Conservation (phyloP, 2,888 invertebrate species). For the Ophraella communa region DNA sequence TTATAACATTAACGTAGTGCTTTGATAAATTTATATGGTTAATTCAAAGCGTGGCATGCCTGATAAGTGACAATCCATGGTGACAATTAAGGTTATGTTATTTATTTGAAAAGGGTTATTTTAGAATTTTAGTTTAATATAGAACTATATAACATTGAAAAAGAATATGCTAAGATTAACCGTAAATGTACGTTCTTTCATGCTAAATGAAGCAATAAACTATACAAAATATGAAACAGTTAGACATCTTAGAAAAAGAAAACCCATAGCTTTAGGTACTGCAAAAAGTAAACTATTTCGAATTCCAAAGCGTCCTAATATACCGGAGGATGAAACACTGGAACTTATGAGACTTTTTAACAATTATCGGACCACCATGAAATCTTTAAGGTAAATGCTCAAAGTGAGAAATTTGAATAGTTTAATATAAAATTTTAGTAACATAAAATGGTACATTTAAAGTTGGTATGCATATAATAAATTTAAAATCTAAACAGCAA, state of each 20-base stretch:
- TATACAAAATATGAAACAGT: slow-evolving; percentile 48
- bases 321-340: slow-evolving; percentile 68
- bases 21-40: too few species aligned
- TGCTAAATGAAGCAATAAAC: slow-evolving; percentile 3
- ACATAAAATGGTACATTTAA: too few species aligned
- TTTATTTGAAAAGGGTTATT: neutral
- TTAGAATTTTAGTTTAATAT: neutral
- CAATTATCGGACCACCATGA: slow-evolving; percentile 68
- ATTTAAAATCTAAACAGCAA: neutral
- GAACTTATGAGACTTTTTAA: slow-evolving; percentile 74
- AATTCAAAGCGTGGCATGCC: too few species aligned
- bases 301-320: slow-evolving; percentile 67
- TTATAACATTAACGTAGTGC: too few species aligned
- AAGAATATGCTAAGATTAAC: slow-evolving; percentile 10
- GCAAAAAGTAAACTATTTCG: slow-evolving; percentile 82
- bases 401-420: neutral
- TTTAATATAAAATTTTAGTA: too few species aligned
- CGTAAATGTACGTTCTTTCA: slow-evolving; percentile 3
- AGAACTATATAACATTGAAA: neutral
- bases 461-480: neutral
- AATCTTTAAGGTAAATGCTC: slow-evolving; percentile 55
- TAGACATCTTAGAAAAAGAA: slow-evolving; percentile 73
- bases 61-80: too few species aligned
- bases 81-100: neutral
- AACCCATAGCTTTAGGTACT: slow-evolving; percentile 80